Evolutionary conservation across 2,797 vertebrate species (phyloP), one percentile per base, ranked within the genome.

Genomic region (Sylvia borin): DNA sequence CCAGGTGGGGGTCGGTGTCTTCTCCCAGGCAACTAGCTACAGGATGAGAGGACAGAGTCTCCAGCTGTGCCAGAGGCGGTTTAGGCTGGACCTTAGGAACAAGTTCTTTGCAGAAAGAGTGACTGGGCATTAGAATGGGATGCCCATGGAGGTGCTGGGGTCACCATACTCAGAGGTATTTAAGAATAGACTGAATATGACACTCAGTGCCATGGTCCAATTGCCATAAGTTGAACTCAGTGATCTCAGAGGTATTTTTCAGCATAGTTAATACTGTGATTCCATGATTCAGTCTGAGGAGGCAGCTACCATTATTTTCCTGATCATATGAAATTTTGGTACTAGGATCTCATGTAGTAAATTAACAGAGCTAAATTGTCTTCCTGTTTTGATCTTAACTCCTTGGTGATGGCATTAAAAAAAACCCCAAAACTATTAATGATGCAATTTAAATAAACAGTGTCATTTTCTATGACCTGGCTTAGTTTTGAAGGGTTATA

Each of bases 161-260:
- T 27, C 18, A 19, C 15, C 2, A 0, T 19, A 19, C 0, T 0
- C 11, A 8, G 32, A 51, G 4, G 3, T n/a, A 22, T 29, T 53
- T 60, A n/a, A 60, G 14, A 62, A 61, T 61, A 53, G 32, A 32
- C 10, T 27, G 45, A 8, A 19, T 13, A 3, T 13, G 32, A 9
- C 12, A 15, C 21, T 58, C 17, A 53, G 15, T 45, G 19, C 22
- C 16, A 19, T 19, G 7, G 24, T 38, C 27, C 60, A 29, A 24
- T 29, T 67, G 24, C 16, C 10, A 29, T 6, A 38, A 32, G 15
- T 9, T 67, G 54, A 22, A 19, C 22, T 60, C 2, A 1, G 3
- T 36, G 21, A 65, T 45, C 22, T 38, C 18, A 51, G 29, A 51
- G 10, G 12, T 22, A n/a, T 85, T 32, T 75, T 36, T 45, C 53